A percentile compares a stretch with the other conserved stretches of the same genome.
These are phyloP conservation scores for Percina caprodes DNA, from an alignment of 2,113 vertebrate genomes.

Conservation along the genomic window DNA sequence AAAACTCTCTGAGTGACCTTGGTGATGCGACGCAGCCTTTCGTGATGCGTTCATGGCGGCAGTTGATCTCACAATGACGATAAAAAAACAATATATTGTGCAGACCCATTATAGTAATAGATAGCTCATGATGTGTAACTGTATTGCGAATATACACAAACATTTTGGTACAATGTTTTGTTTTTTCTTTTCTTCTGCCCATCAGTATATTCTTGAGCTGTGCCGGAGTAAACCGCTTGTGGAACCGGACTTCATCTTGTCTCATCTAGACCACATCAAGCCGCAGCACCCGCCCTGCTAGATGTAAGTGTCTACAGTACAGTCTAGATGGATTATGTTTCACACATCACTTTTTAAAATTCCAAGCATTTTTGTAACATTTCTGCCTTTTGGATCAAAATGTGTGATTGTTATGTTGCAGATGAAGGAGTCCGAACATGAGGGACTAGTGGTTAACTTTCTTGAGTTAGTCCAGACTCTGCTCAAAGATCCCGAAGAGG, in stretches of 20 bases:
- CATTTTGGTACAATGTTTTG: neutral
- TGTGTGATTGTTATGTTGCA: constrained; percentile 29
- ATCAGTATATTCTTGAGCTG: constrained; percentile 79
- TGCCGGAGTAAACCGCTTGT: constrained; percentile 53
- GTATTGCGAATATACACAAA: neutral
- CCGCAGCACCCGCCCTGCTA: neutral
- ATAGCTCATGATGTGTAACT: neutral
- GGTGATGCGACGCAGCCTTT: no score
- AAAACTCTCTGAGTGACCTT: no score
- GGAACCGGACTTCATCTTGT: constrained; percentile 56
- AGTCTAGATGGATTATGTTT: neutral
- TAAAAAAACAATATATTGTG: no score
- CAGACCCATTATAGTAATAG: neutral
- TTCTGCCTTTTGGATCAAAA: neutral
- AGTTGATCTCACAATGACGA: no score
- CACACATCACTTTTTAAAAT: no score
- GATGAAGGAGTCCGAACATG: constrained; percentile 50
- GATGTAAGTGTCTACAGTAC: constrained; percentile 21
- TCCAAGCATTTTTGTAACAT: neutral
- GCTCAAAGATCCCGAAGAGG: constrained; percentile 71
- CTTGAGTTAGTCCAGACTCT: constrained; percentile 70
- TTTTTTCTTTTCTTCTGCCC: neutral
- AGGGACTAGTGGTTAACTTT: constrained; percentile 53
- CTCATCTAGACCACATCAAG: constrained; percentile 69
- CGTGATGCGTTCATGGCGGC: no score